Evolutionary conservation across 2,888 invertebrate genomes (phyloP), one percentile per base, ranked within the genome.

Genomic region (Tinea semifulvella): DNA sequence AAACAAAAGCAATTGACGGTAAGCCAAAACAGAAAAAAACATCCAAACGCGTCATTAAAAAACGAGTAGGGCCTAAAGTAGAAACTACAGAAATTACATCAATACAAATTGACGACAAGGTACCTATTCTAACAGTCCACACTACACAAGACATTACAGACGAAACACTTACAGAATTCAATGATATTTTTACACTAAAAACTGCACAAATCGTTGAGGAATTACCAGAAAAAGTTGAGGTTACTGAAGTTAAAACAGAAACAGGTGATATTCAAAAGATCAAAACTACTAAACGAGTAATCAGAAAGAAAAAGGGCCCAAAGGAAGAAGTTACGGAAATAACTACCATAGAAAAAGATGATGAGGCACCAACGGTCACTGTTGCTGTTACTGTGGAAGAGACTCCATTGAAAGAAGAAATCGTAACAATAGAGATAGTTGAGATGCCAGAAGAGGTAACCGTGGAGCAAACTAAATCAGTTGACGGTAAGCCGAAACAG

Each of bases 1-100:
- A 75, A 53, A 65, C 73, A 6, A 58, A 61, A 7, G 69, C 74
- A 1, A 53, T 63, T 46, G 55, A 61, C 47, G 68, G 65, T 1
- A 64, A 64, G 42, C 50, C 61, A 2, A 62, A 61, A 26, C 46
- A 45, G 2, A 42, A 53, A 1, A 57, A 55, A 44, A 56, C 54
- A 1, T 50, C 43, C 3, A 59, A 51, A 39, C 51, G 48, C 2
- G 43, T 58, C 3, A 56, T 69, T 13, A 63, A 58, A 46, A 79
- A 72, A 50, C 64, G 62, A 28, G 60, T 64, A 47, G 66, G 70
- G 7, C 60, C 53, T 13, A 55, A 53, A 42, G 50, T 56, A 53
- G 65, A 61, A 63, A 68, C 66, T 48, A 75, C 58, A 51, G 67
- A 65, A 60, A 74, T 71, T 55, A 69, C 67, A 47, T 64, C 57